Evolutionary conservation across 1,140 invertebrate genomes (phyloP).

Genomic region (Cyrtorhinus lividipennis): DNA sequence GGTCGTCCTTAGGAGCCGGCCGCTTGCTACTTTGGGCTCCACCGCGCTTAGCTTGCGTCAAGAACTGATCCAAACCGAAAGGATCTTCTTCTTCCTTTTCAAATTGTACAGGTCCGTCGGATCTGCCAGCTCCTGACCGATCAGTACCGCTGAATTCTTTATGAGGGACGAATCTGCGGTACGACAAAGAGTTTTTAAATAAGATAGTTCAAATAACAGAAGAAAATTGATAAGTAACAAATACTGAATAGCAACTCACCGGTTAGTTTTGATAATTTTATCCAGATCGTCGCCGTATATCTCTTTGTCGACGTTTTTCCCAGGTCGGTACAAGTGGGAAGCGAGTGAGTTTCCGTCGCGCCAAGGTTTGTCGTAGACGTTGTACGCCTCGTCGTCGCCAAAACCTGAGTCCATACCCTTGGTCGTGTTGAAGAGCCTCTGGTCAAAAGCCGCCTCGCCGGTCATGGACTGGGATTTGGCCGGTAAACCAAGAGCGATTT

Average conservation of each 20-base stretch:
- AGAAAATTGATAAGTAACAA: constrained; percentile 3
- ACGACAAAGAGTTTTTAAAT: constrained; percentile 21
- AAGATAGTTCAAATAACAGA: constrained; percentile 14
- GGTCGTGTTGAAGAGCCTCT: constrained; percentile 85
- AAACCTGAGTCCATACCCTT: constrained; percentile 95
- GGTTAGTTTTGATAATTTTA: constrained; percentile 72
- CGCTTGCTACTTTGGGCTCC: constrained; percentile 40
- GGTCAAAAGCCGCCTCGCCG: constrained; percentile 86
- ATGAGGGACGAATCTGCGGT: constrained; percentile 77
- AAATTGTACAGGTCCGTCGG: constrained; percentile 85
- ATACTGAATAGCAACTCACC: constrained; percentile 33
- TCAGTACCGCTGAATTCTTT: constrained; percentile 91
- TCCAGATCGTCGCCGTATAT: constrained; percentile 81
- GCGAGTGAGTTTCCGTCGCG: constrained; percentile 66
- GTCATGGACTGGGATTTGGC: constrained; percentile 52
- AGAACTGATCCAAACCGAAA: constrained; percentile 95
- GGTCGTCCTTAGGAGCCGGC: constrained; percentile 23
- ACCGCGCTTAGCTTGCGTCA: constrained; percentile 79
- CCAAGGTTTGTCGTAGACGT: constrained; percentile 95
- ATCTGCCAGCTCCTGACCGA: constrained; percentile 56
- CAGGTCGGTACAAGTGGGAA: constrained; percentile 82
- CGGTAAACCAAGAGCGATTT: constrained; percentile 93
- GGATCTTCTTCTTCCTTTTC: constrained; percentile 90
- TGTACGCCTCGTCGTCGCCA: constrained; percentile 94
- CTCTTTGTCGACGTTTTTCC: constrained; percentile 73